A percentile compares a stretch with the other conserved stretches of the same genome.
phyloP scores from a whole-genome alignment of 2,888 invertebrate genomes.

The Colletes collaris region DNA sequence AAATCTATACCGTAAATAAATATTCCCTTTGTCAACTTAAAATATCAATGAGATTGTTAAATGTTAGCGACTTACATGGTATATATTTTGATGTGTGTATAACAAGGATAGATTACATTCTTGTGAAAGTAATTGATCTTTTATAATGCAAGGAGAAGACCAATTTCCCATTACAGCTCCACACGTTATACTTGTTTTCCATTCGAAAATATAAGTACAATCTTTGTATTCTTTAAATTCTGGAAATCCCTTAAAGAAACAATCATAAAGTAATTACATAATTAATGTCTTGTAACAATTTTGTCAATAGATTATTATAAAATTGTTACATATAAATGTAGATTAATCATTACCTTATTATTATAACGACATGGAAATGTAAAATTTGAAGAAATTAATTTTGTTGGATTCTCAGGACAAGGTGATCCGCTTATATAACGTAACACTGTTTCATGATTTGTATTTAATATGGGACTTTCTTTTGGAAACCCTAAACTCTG shows the following conservation, averaged over 20 bases:
- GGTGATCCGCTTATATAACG: slow-evolving; percentile 70
- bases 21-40: not conserved
- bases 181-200: slow-evolving; percentile 76
- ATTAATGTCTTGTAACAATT: not conserved
- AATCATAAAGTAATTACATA: slow-evolving; percentile 13
- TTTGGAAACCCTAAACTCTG: slow-evolving; percentile 75
- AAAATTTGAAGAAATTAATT: slow-evolving; percentile 69
- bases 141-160: slow-evolving; percentile 70
- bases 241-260: slow-evolving; percentile 68
- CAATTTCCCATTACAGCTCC: slow-evolving; percentile 67
- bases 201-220: slow-evolving; percentile 76
- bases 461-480: slow-evolving; percentile 65
- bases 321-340: not conserved
- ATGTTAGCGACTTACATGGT: slow-evolving; percentile 65
- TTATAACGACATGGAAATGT: slow-evolving; percentile 68
- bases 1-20: not conserved
- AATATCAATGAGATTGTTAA: not conserved
- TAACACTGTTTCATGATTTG: slow-evolving; percentile 64
- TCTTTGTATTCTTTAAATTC: slow-evolving; percentile 68
- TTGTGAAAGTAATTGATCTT: slow-evolving; percentile 66
- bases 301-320: not conserved
- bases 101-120: slow-evolving; percentile 71
- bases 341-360: slow-evolving; percentile 47
- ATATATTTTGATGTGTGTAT: slow-evolving; percentile 46
- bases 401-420: slow-evolving; percentile 68